Base-by-base conservation (phyloP, 1,140 invertebrate genomes). In the Cotesia chilonis region DNA sequence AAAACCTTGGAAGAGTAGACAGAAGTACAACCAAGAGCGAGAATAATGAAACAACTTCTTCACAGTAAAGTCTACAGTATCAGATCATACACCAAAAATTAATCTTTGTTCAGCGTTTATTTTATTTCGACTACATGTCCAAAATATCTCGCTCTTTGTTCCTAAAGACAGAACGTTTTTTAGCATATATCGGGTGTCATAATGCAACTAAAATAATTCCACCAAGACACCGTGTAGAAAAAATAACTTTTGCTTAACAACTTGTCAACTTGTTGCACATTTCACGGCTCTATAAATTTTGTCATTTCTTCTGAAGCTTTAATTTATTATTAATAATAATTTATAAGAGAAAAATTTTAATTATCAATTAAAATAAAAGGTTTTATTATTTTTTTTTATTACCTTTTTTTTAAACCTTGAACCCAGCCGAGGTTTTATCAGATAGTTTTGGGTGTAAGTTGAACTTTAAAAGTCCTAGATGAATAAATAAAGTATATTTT, bases 11-110 rank as follows among this genome's bases (percentile, higher is more conserved):
- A 35, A 60, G 28, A 68, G 4, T 14, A 28, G 51, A 57, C 36
- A 38, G 10, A 17, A 65, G 10, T 38, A 14, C 14, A 37, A 65
- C 41, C 10, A 65, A 65, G 14, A 68, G 54, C 9, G 54, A 68
- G 54, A 55, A 68, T 55, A 47, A 57, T 14, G 54, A 57, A 57
- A 55, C 54, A n/a, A 57, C 9, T 57, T 47, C 6, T 47, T 28
- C 28, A 55, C 17, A 55, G 14, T 14, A 14, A 0, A 14, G 14
- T 14, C 14, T 14, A 14, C 14, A 14, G 54, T 55, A 55, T 47
- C 41, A 47, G 41, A 47, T 47, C 41, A 47, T 17, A 55, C 54
- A 55, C 54, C 0, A 55, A 55, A 17, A 55, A 17, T 55, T n/a
- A 9, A 14, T 55, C n/a, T 17, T 55, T 55, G 54, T 55, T n/a